Conservation (phyloP, 1,140 invertebrate species). For the Helicorthomorpha holstii region DNA sequence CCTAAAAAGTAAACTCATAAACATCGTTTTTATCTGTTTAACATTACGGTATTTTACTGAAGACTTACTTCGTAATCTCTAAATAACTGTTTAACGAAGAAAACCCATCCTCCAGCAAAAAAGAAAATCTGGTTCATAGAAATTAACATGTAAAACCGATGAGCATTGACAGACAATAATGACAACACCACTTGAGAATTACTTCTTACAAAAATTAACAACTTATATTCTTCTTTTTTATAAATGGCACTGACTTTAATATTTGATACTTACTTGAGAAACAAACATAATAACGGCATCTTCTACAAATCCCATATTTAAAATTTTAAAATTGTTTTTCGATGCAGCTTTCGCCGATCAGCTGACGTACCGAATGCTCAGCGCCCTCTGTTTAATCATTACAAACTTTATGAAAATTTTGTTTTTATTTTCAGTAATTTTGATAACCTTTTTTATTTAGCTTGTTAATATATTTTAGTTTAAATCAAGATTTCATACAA, state of each 20-base stretch:
- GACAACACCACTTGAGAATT: neutral
- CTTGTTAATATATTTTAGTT: too few species aligned
- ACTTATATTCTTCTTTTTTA: neutral
- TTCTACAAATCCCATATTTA: conserved; percentile 43
- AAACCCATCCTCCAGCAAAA: conserved; percentile 93
- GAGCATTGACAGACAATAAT: neutral
- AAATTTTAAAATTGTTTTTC: too few species aligned
- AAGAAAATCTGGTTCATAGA: conserved; percentile 63
- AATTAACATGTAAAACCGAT: conserved; percentile 4
- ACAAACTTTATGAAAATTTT: too few species aligned
- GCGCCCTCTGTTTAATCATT: too few species aligned
- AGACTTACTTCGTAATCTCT: conserved; percentile 74
- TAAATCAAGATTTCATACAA: too few species aligned
- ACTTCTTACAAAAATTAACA: neutral
- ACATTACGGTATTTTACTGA: neutral
- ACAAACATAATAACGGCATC: conserved; percentile 47
- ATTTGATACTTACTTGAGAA: conserved; percentile 37
- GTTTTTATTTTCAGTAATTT: too few species aligned
- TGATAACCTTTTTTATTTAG: too few species aligned
- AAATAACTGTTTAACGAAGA: conserved; percentile 96
- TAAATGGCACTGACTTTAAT: neutral
- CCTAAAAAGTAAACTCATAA: conserved; percentile 25
- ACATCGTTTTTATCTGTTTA: conserved; percentile 1
- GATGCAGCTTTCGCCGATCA: too few species aligned
- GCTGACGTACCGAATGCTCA: too few species aligned